phyloP scores from a whole-genome alignment of 2,797 vertebrate genomes.

The Vespertilio murinus region DNA sequence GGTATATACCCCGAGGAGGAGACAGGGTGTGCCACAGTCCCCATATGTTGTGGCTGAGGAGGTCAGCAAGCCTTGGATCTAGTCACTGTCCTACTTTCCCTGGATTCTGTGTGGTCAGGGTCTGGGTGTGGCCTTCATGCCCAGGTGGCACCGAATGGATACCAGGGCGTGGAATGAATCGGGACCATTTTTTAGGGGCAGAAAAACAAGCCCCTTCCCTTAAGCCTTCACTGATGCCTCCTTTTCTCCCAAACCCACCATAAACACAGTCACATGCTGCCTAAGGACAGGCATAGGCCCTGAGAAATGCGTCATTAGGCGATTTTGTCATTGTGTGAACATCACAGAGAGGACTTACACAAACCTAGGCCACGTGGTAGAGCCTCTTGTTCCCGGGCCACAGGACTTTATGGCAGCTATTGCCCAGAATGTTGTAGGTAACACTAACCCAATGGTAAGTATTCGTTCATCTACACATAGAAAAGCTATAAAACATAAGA shows the following conservation, averaged over 20 bases:
- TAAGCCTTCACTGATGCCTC: conserved; percentile 59
- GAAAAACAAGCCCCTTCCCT: conserved; percentile 56
- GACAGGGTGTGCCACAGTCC: accelerated
- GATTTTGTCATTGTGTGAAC: background rate
- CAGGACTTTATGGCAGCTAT: accelerated
- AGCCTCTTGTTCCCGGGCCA: background rate
- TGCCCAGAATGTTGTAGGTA: accelerated
- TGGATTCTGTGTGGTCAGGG: background rate
- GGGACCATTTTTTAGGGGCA: conserved; percentile 34
- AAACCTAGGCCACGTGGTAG: background rate
- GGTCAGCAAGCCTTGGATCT: background rate
- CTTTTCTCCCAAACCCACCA: conserved; percentile 62
- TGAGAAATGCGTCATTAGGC: background rate
- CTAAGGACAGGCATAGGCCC: background rate
- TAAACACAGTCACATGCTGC: background rate
- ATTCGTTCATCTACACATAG: background rate
- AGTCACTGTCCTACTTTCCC: background rate
- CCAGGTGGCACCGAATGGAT: background rate
- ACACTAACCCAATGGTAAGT: accelerated
- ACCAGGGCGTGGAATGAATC: conserved; percentile 37
- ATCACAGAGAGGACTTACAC: background rate
- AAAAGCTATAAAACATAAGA: background rate
- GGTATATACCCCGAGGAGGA: background rate
- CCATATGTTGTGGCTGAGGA: background rate
- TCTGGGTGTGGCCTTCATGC: background rate